A percentile compares a stretch with the other conserved stretches of the same genome.
Evolutionary conservation across 2,888 invertebrate genomes (phyloP).

Genomic region (Callinectes sapidus): DNA sequence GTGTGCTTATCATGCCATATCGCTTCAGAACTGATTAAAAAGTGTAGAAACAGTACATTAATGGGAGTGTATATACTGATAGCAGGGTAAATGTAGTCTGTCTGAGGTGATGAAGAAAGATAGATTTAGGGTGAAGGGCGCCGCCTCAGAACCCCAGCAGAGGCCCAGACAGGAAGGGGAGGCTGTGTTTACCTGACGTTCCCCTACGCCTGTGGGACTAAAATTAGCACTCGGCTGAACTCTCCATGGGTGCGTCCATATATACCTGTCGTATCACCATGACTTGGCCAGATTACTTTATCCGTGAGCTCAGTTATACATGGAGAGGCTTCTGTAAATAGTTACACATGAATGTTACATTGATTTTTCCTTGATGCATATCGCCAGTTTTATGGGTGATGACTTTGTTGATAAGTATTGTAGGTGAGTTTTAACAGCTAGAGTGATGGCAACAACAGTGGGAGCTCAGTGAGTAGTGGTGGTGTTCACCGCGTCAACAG

Average conservation of each 20-base stretch:
- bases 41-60: background rate
- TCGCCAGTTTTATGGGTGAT: background rate
- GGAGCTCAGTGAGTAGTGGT: background rate
- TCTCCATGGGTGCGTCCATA: background rate
- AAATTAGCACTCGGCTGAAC: background rate
- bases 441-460: background rate
- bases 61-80: background rate
- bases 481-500: slow-evolving; percentile 1
- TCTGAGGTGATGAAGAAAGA: background rate
- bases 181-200: background rate
- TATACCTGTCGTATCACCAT: background rate
- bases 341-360: background rate
- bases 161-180: background rate
- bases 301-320: background rate
- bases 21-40: background rate
- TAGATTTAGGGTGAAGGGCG: background rate
- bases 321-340: background rate
- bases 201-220: background rate
- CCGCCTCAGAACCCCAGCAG: background rate
- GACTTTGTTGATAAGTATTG: background rate
- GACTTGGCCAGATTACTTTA: background rate
- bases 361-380: background rate
- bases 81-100: background rate
- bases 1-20: background rate
- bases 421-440: background rate